Percentiles rank a stretch among this genome's conserved stretches.
Conservation (phyloP, 2,888 invertebrate species). For the Stenurella melanura region DNA sequence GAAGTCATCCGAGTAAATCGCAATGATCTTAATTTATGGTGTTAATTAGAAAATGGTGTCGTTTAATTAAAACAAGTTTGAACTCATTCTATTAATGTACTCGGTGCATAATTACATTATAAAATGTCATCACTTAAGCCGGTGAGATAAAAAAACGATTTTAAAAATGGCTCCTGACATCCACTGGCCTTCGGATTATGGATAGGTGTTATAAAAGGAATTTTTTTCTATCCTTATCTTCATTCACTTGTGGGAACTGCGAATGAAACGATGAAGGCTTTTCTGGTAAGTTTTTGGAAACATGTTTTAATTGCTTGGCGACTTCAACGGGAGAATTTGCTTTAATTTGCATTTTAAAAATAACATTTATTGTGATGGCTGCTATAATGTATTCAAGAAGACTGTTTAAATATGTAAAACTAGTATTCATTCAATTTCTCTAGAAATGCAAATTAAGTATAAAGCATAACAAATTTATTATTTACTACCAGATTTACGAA, state of each 20-base stretch:
- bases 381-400: not conserved
- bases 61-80: not conserved
- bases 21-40: not conserved
- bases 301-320: constrained; percentile 7
- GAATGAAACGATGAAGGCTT: constrained; percentile 47
- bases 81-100: not conserved
- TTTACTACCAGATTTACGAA: not conserved
- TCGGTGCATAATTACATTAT: not conserved
- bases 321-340: not conserved
- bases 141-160: not conserved
- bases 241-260: constrained; percentile 37
- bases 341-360: not conserved
- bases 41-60: not conserved
- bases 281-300: constrained; percentile 52
- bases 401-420: not conserved
- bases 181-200: constrained; percentile 20
- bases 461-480: not conserved
- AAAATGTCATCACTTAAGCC: not conserved
- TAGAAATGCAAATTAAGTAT: not conserved
- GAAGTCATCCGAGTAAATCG: not conserved
- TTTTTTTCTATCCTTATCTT: constrained; percentile 40
- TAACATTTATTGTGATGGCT: not conserved
- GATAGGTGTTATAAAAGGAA: constrained; percentile 32
- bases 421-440: not conserved
- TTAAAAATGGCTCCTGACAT: constrained; percentile 20